These are phyloP conservation scores for Xenotilapia caudafasciata DNA, from an alignment of 2,113 vertebrate species.

Conservation along the genomic window DNA sequence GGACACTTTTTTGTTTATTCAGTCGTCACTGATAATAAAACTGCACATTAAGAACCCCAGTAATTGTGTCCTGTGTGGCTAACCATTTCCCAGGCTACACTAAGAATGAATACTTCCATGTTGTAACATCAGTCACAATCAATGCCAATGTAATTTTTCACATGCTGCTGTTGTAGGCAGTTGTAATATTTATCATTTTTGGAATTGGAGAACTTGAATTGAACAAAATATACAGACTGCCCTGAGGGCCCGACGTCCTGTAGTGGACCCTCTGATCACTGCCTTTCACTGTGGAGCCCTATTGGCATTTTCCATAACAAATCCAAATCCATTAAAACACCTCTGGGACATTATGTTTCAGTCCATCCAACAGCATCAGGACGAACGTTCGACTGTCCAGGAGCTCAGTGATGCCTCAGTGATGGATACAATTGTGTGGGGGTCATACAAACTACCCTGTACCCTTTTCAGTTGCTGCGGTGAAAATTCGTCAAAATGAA, in stretches of 20 bases:
- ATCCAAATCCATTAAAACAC: background rate
- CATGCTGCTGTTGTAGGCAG: background rate
- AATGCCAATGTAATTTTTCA: background rate
- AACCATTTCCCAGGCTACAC: background rate
- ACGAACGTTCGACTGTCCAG: accelerated
- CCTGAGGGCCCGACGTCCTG: accelerated
- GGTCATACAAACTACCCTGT: background rate
- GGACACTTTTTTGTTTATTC: no score
- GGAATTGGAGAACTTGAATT: accelerated
- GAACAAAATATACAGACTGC: background rate
- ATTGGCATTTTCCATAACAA: background rate
- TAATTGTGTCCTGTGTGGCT: no score
- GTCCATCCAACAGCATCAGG: background rate
- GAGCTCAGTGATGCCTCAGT: background rate
- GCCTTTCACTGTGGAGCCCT: background rate
- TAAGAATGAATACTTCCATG: background rate
- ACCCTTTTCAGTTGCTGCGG: accelerated
- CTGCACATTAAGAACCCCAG: no score
- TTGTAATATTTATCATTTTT: background rate
- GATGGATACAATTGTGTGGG: background rate
- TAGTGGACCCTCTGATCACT: background rate
- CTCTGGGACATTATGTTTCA: background rate
- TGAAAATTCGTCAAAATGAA: accelerated
- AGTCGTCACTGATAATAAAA: no score
- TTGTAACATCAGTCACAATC: background rate